Base-by-base conservation (phyloP, 2,797 vertebrate genomes). In the Pitangus sulphuratus region DNA sequence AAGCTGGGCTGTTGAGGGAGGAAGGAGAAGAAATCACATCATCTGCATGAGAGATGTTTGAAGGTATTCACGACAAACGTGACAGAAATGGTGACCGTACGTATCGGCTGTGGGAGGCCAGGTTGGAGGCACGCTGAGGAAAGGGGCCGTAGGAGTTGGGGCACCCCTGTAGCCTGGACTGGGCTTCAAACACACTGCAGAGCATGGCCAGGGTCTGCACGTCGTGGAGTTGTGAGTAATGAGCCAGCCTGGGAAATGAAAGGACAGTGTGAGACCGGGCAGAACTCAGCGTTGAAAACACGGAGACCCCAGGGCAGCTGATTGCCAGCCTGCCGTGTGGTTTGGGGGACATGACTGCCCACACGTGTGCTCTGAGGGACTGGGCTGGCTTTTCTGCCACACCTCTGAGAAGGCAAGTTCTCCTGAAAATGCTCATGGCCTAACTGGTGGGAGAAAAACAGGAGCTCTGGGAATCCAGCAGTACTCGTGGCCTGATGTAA, bases 171-270 rank as follows among this genome's bases (percentile, higher is more conserved):
- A 98, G 98, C 77, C 98, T 97, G 87, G 98, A 97, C 47, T 99
- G 98, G 82, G 98, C 98, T 97, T 98, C 98, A 93, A 99, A 99
- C 60, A 99, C 99, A 0, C 99, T 99, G 98, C 99, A 99, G 64
- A 99, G 97, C 99, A 99, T 99, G 65, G 99, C 99, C 95, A 99
- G 95, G 1, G 99, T 99, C 98, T 99, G 99, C 15, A 99, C 98
- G 0, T 99, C 99, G 0, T 99, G 99, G 97, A 99, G 99, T 78
- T 98, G 98, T 30, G 99, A 99, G 97, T 99, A 99, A 95, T 99
- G 99, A 69, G 99, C 98, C 97, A 99, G 92, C 26, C 99, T 99
- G 97, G n/a, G 45, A 58, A 94, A 79, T 1, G 9, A 68, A 82
- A 66, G 42, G 45, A 72, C 31, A 89, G 26, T 1, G 0, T 19